phyloP scores from a whole-genome alignment of 2,888 invertebrate genomes.

The Bembecia ichneumoniformis region DNA sequence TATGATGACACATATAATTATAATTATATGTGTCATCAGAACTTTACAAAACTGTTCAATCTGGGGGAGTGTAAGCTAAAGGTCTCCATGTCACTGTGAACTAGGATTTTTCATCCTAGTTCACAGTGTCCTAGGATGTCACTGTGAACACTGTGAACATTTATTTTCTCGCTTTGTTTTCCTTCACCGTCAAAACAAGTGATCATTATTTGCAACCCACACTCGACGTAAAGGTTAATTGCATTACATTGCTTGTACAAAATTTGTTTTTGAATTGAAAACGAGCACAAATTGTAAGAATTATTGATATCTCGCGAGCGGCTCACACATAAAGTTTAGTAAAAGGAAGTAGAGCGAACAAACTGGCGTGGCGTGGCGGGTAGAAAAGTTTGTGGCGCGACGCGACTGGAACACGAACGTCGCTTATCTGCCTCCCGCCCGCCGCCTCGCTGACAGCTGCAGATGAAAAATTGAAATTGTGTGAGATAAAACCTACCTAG shows the following conservation, averaged over 20 bases:
- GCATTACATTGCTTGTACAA: background rate
- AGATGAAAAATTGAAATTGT: conserved; percentile 74
- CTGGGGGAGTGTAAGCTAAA: too few relatives aligned
- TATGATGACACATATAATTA: too few relatives aligned
- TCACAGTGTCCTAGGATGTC: too few relatives aligned
- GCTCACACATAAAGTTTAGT: conserved; percentile 63
- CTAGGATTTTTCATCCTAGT: too few relatives aligned
- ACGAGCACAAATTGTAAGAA: conserved; percentile 46
- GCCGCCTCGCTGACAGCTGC: conserved; percentile 60
- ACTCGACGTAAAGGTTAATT: too few relatives aligned
- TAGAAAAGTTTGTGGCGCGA: conserved; percentile 55
- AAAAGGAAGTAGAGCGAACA: conserved; percentile 66
- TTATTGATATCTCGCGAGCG: conserved; percentile 57
- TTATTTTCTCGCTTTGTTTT: too few relatives aligned
- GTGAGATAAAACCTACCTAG: conserved; percentile 71
- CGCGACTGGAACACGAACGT: conserved; percentile 55
- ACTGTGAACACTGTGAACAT: too few relatives aligned
- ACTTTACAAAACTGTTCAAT: too few relatives aligned
- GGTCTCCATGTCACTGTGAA: too few relatives aligned
- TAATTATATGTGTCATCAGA: too few relatives aligned
- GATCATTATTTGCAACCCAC: too few relatives aligned
- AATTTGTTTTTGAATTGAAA: background rate
- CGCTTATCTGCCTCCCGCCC: conserved; percentile 56
- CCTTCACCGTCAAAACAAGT: too few relatives aligned
- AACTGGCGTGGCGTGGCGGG: conserved; percentile 48